Percentiles rank a stretch among this genome's conserved stretches.
These are phyloP conservation scores for Limanda limanda DNA, from an alignment of 2,113 vertebrate species.

Conservation along the genomic window DNA sequence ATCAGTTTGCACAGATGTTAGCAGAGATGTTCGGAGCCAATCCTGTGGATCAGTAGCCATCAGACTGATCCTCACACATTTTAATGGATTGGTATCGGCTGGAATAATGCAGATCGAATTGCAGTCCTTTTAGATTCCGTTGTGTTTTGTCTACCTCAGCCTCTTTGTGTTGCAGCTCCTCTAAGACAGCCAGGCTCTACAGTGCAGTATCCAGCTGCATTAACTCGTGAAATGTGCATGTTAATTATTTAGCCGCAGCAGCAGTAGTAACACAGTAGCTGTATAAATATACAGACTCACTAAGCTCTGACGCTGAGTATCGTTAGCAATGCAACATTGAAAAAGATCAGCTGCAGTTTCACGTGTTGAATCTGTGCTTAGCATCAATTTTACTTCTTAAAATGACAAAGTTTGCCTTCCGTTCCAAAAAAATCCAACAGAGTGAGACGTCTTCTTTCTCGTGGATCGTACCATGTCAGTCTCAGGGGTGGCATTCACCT, in stretches of 20 bases:
- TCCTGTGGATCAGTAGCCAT: not conserved
- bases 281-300: not conserved
- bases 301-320: not conserved
- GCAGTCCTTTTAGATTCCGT: not conserved
- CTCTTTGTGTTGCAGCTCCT: not conserved
- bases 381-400: not conserved
- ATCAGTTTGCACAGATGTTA: not conserved
- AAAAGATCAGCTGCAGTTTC: not conserved
- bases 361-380: not conserved
- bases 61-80: not conserved
- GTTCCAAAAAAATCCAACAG: not conserved
- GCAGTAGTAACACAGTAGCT: not conserved
- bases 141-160: not conserved
- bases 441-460: not conserved
- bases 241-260: not conserved
- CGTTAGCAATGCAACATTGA: not conserved
- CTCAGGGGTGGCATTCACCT: not conserved
- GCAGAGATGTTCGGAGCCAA: not conserved
- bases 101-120: not conserved
- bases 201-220: not conserved
- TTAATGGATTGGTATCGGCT: not conserved
- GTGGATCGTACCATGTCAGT: not conserved
- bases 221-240: not conserved
- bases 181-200: not conserved
- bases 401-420: not conserved